Conservation (phyloP, 2,113 vertebrate species). For the Pteronura brasiliensis region DNA sequence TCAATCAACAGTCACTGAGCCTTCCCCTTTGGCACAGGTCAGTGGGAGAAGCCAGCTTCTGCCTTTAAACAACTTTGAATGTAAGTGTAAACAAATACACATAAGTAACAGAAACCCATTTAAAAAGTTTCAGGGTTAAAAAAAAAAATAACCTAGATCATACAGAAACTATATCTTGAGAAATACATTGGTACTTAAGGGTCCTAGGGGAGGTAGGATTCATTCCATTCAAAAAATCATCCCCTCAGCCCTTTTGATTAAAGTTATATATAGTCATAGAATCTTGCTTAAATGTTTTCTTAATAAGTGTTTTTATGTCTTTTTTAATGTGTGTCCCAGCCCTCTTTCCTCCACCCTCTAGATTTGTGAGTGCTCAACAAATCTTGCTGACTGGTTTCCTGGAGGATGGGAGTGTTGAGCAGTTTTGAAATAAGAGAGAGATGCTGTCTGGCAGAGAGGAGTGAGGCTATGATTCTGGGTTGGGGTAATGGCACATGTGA, state of each 20-base stretch:
- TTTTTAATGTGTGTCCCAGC: slow-evolving; percentile 38
- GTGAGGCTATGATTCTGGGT: slow-evolving; percentile 41
- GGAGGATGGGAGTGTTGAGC: slow-evolving; percentile 45
- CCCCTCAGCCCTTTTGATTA: not conserved
- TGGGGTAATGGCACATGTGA: slow-evolving; percentile 53
- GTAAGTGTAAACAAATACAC: slow-evolving; percentile 36
- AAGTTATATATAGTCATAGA: slow-evolving; percentile 1
- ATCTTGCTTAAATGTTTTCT: slow-evolving; percentile 55
- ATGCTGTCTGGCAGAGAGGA: slow-evolving; percentile 50
- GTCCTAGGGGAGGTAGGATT: not conserved
- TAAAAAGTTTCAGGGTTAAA: slow-evolving; percentile 9
- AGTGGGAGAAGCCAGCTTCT: slow-evolving; percentile 12
- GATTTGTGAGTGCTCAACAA: slow-evolving; percentile 55
- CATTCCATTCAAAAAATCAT: slow-evolving; percentile 15
- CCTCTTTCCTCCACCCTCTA: slow-evolving; percentile 51
- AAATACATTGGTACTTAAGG: not conserved
- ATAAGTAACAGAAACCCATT: slow-evolving; percentile 20
- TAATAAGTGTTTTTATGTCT: slow-evolving; percentile 54
- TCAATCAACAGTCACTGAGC: slow-evolving; percentile 15
- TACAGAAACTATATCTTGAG: not conserved
- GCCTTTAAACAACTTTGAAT: slow-evolving; percentile 33
- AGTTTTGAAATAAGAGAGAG: slow-evolving; percentile 63
- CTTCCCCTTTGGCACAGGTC: slow-evolving; percentile 1
- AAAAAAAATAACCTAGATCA: not conserved
- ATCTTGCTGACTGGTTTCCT: slow-evolving; percentile 67